Evolutionary conservation across 2,888 invertebrate genomes (phyloP).

Genomic region (Brachyptera putata): DNA sequence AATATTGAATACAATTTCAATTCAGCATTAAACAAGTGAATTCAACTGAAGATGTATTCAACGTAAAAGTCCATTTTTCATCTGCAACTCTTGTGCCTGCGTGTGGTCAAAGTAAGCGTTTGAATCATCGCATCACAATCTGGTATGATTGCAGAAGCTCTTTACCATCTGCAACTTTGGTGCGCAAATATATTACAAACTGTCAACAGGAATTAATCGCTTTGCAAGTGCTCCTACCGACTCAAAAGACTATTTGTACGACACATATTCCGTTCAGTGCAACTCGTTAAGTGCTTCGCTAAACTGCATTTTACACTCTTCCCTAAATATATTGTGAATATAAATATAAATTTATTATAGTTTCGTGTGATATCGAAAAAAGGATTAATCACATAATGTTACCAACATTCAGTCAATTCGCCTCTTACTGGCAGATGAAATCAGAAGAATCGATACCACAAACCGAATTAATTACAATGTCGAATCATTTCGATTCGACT

Average conservation of each 20-base stretch:
- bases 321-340: too few relatives aligned
- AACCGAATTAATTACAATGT: neutral
- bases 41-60: too few relatives aligned
- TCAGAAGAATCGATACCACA: neutral
- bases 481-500: neutral
- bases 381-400: too few relatives aligned
- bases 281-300: too few relatives aligned
- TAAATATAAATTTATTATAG: too few relatives aligned
- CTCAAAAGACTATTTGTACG: too few relatives aligned
- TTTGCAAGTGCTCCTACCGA: neutral
- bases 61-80: too few relatives aligned
- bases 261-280: too few relatives aligned
- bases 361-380: too few relatives aligned
- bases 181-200: neutral
- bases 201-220: conserved; percentile 14
- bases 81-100: neutral
- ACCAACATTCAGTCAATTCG: conserved; percentile 13
- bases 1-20: too few relatives aligned
- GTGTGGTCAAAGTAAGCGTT: conserved; percentile 2
- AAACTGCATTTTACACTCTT: too few relatives aligned
- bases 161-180: neutral
- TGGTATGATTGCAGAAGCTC: neutral
- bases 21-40: too few relatives aligned
- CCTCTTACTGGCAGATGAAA: conserved; percentile 4
- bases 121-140: neutral